A percentile compares a stretch with the other conserved stretches of the same genome.
Conservation (phyloP, 2,113 vertebrate species). For the Mus spicilegus region DNA sequence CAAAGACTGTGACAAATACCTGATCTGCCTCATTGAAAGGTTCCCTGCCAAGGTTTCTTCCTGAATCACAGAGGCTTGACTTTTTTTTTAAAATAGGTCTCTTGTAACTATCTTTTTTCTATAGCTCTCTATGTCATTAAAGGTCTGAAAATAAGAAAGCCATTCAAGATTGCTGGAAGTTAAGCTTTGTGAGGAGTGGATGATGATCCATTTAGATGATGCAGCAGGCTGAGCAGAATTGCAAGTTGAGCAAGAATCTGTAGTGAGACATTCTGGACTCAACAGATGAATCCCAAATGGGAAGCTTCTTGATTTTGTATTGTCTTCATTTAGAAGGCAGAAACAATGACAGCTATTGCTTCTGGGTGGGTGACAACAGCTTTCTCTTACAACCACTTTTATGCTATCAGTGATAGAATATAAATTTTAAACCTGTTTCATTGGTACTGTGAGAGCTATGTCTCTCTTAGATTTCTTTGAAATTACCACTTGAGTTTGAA, state of each 20-base stretch:
- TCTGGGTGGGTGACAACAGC: background rate
- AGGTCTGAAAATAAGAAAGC: background rate
- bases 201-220: background rate
- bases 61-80: background rate
- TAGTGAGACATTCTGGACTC: background rate
- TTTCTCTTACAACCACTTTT: background rate
- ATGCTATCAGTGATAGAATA: background rate
- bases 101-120: background rate
- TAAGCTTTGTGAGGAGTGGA: background rate
- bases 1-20: background rate
- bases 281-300: background rate
- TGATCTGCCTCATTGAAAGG: background rate
- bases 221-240: background rate
- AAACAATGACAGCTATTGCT: background rate
- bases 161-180: background rate
- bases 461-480: background rate
- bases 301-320: background rate
- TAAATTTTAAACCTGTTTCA: background rate
- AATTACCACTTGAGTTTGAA: background rate
- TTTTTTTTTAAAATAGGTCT: background rate
- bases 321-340: background rate
- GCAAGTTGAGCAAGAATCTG: background rate
- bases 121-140: background rate
- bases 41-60: background rate
- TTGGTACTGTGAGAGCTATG: background rate